Evolutionary conservation across 2,888 invertebrate genomes (phyloP), one percentile per base, ranked within the genome.

Genomic region (Chrysolina haemoptera): DNA sequence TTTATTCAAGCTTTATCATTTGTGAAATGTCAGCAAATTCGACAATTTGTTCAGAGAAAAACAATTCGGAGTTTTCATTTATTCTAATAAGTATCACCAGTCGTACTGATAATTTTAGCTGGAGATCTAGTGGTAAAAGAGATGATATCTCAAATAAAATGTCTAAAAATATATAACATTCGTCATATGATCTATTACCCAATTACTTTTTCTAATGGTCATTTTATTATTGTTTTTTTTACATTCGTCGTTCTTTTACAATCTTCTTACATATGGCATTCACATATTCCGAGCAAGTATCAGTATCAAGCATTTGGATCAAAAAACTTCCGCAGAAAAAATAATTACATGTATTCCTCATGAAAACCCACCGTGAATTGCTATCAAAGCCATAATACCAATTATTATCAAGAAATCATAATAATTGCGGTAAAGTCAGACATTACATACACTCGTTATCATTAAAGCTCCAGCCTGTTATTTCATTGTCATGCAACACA

Each of bases 321-420:
- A 20, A 11, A 12, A 22, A 20, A 20, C 53, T 1, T 11, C 59
- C 35, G 27, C 59, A 59, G n/a, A n/a, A 27, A 22, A 59, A 14
- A 59, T 59, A 59, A 59, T 59, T 59, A 35, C 9, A 9, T 8
- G 6, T 59, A 59, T 27, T 22, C 20, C 27, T 18, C 1, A 11
- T 0, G 1, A 59, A 27, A 27, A 22, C 59, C 11, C 59, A 59
- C 11, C 16, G 27, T 27, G 1, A 59, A 27, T 14, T 59, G n/a
- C 5, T 8, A 35, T 35, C 35, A 55, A 3, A 10, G 6, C 50
- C 53, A 67, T 40, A 20, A 67, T 67, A 41, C 53, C 27, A 73
- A 73, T 73, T 73, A 73, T 73, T 73, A 70, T 50, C 53, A 69
- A 35, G 63, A 75, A 71, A 75, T 75, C 66, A 75, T 75, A 68